Percentiles rank a stretch among this genome's conserved stretches.
These are phyloP conservation scores for Chauna torquata DNA, from an alignment of 2,113 vertebrate genomes.

Conservation along the genomic window DNA sequence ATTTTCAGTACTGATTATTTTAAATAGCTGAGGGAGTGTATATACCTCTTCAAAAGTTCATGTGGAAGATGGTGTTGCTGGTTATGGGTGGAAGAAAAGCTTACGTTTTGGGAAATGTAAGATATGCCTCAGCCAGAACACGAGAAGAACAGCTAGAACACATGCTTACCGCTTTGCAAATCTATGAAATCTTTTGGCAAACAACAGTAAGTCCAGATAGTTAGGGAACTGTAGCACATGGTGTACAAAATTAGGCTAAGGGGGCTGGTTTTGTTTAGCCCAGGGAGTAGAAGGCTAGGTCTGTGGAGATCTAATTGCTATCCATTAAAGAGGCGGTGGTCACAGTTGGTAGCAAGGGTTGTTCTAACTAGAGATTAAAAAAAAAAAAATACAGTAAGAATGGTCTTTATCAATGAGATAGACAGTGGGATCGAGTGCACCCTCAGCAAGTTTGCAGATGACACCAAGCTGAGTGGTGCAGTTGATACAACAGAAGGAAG, in stretches of 20 bases:
- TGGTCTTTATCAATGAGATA: too few relatives aligned
- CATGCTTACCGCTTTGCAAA: background rate
- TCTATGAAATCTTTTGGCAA: background rate
- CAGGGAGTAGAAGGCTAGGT: background rate
- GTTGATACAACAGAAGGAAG: too few relatives aligned
- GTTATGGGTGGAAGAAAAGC: background rate
- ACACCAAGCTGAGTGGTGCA: too few relatives aligned
- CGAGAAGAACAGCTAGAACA: too few relatives aligned
- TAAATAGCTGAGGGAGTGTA: background rate
- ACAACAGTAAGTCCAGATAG: background rate
- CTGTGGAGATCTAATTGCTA: background rate
- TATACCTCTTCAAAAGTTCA: background rate
- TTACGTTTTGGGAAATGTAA: background rate
- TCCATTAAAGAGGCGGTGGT: background rate
- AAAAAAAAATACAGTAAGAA: background rate
- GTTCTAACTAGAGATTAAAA: background rate
- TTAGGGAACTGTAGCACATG: background rate
- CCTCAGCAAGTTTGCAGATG: too few relatives aligned
- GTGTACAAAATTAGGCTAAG: background rate
- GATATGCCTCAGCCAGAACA: background rate
- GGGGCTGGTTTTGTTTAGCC: background rate
- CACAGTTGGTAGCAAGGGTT: background rate
- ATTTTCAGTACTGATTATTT: background rate
- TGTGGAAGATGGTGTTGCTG: background rate
- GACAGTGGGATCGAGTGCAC: too few relatives aligned